Conservation (phyloP, 2,888 invertebrate genomes). For the Timandra comae region DNA sequence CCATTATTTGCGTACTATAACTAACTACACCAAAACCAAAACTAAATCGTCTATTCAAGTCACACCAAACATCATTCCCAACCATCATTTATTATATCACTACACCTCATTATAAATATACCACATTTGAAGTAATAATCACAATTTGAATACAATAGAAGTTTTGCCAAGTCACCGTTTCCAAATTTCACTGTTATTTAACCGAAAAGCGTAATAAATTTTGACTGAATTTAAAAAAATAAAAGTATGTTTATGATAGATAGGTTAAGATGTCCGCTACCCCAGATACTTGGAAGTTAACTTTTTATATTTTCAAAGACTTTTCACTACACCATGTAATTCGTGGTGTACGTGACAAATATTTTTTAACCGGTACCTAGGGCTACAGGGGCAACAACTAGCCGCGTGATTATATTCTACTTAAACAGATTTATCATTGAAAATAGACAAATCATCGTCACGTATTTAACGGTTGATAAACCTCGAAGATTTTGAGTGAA, state of each 20-base stretch:
- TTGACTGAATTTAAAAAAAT: conserved; percentile 51
- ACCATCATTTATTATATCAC: conserved; percentile 15
- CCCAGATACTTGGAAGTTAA: conserved; percentile 47
- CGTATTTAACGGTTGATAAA: conserved; percentile 38
- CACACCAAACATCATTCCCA: conserved; percentile 16
- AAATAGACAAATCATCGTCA: conserved; percentile 39
- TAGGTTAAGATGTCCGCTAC: conserved; percentile 45
- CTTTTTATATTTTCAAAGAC: conserved; percentile 55
- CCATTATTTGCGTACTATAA: conserved; percentile 44
- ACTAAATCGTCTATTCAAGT: conserved; percentile 38
- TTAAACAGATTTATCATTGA: conserved; percentile 53
- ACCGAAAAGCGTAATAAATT: conserved; percentile 52
- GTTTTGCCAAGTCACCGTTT: conserved; percentile 35
- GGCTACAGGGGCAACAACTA: conserved; percentile 30
- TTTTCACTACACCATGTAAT: conserved; percentile 58
- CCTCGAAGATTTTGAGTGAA: too few species aligned
- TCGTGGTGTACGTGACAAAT: conserved; percentile 67
- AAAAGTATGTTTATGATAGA: conserved; percentile 44
- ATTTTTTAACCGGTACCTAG: conserved; percentile 36
- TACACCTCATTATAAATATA: conserved; percentile 5
- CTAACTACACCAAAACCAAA: conserved; percentile 46
- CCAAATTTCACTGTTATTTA: conserved; percentile 34
- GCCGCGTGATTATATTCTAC: conserved; percentile 55
- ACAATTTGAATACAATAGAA: conserved; percentile 20
- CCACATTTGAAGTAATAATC: conserved; percentile 15